Base-by-base conservation (phyloP, 2,888 invertebrate genomes). In the Rugalucina vietnamica region DNA sequence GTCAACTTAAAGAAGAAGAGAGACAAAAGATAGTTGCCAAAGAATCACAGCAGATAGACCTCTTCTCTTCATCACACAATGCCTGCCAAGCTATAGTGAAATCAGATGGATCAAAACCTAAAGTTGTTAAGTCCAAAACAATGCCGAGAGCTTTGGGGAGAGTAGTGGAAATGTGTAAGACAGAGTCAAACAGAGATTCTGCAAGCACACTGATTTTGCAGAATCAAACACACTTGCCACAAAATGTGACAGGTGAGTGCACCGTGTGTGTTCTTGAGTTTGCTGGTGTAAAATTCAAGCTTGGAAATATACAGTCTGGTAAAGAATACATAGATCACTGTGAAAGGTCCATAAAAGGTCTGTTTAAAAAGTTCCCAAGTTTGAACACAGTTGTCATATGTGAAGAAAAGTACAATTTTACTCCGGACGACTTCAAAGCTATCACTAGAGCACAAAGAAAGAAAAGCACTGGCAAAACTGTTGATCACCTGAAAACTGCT, bases 51-150 rank as follows among this genome's bases (percentile, higher is more conserved):
- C 29, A 18, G 29, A 29, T 39, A 60, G 37, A 65, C 32, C 34
- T n/a, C 3, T 14, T 76, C 4, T 70, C 39, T 4, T 70, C 76
- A 24, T 34, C 49, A 21, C 50, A 70, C 72, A 82, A 82, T 37
- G 78, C 57, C 18, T 82, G 82, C 49, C 54, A 54, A 54, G 54
- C 54, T 4, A 54, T 54, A 5, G 12, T 54, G 14, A 54, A 54
- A 21, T 24, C 54, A 21, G 54, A 54, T 54, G 21, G 54, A n/a
- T 54, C 54, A 18, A 82, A 81, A 72, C 71, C 74, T 5, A 80
- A 73, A 49, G 74, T 80, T 5, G 12, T 57, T 39, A 80, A 81
- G 37, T 50, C 75, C 5, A n/a, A 2, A 29, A 49, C 49, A 57
- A 69, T 76, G 21, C 65, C 39, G 24, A 54, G n/a, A 54, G 54